These are phyloP conservation scores for Plebejus argus DNA, from an alignment of 2,888 invertebrate genomes.

Conservation along the genomic window DNA sequence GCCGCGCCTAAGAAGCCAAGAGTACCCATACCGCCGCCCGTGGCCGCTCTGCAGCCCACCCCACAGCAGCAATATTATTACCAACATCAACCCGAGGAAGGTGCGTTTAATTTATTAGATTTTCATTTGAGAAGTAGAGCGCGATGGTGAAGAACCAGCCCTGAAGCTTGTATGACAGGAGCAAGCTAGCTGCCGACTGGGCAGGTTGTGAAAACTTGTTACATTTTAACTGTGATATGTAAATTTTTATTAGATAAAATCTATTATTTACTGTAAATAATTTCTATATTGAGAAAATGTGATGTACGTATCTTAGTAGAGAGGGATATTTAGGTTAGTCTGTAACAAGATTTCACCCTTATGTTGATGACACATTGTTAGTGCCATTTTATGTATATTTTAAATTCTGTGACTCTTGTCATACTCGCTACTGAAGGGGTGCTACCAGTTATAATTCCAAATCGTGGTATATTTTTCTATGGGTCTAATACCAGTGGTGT, in stretches of 20 bases:
- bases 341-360: conserved; percentile 80
- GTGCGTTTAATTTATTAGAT: conserved; percentile 82
- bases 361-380: conserved; percentile 76
- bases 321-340: conserved; percentile 72
- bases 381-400: conserved; percentile 81
- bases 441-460: conserved; percentile 82
- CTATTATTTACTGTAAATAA: conserved; percentile 76
- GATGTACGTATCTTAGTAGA: conserved; percentile 71
- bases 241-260: conserved; percentile 77
- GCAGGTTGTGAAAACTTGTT: conserved; percentile 77
- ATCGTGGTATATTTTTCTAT: conserved; percentile 80
- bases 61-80: conserved; percentile 80
- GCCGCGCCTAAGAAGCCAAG: conserved; percentile 75
- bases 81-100: conserved; percentile 81
- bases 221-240: conserved; percentile 81
- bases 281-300: conserved; percentile 68
- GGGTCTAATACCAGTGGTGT: conserved; percentile 79
- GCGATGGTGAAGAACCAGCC: conserved; percentile 82
- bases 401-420: conserved; percentile 81
- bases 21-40: conserved; percentile 69
- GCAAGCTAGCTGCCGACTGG: conserved; percentile 75
- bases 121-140: conserved; percentile 81
- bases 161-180: conserved; percentile 82
- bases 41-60: conserved; percentile 68
- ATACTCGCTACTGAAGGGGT: conserved; percentile 82